A percentile compares a stretch with the other conserved stretches of the same genome.
These are phyloP conservation scores for Tetraneura akinire DNA, from an alignment of 1,140 invertebrate species.

Conservation along the genomic window DNA sequence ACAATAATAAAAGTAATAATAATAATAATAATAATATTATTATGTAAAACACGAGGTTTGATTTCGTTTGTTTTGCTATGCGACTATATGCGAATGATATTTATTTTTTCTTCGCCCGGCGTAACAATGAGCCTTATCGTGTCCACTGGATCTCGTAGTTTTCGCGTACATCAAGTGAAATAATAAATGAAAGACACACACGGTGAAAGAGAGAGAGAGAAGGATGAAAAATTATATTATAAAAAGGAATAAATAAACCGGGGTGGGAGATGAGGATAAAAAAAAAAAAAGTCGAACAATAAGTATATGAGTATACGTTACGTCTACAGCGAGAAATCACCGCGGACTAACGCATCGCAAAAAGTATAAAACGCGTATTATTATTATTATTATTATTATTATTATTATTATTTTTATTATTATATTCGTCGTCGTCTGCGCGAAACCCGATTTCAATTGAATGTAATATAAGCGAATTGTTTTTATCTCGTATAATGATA, in stretches of 20 bases:
- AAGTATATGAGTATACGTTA: slow-evolving; percentile 17
- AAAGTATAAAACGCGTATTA: slow-evolving; percentile 22
- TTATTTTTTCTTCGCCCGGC: slow-evolving; percentile 17
- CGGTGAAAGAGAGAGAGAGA: not conserved
- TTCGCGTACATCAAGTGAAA: not conserved
- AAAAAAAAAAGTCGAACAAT: slow-evolving; percentile 34
- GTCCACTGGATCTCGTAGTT: slow-evolving; percentile 43
- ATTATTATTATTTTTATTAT: too few species aligned
- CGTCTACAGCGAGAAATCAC: slow-evolving; percentile 14
- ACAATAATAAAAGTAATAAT: not conserved
- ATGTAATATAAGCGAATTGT: slow-evolving; percentile 50
- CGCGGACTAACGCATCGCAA: slow-evolving; percentile 23
- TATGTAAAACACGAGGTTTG: slow-evolving; percentile 39
- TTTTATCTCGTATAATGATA: slow-evolving; percentile 49
- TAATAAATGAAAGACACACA: too few species aligned
- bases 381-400: too few species aligned
- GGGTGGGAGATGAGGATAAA: too few species aligned
- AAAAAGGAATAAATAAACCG: slow-evolving; percentile 21
- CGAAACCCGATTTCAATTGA: slow-evolving; percentile 41
- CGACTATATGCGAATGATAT: not conserved
- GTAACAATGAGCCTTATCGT: slow-evolving; percentile 49
- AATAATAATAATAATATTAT: slow-evolving; percentile 11
- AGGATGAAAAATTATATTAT: too few species aligned
- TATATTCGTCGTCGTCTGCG: not conserved
- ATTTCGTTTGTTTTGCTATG: slow-evolving; percentile 38